These are phyloP conservation scores for Drosophila quadrilineata DNA, from an alignment of 1,140 invertebrate species.

Conservation along the genomic window DNA sequence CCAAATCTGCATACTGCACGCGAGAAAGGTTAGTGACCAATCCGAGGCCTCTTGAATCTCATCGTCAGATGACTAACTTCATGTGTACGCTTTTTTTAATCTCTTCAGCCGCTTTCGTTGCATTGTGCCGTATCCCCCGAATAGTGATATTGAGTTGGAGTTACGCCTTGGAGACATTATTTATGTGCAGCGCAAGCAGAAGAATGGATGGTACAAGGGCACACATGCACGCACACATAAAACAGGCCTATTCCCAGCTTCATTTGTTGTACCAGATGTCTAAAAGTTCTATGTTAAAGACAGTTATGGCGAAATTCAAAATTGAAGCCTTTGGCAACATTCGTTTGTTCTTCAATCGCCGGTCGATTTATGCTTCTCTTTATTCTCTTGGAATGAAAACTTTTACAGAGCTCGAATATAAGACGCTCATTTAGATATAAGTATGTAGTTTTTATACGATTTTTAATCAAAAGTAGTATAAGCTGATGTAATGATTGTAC, in stretches of 20 bases:
- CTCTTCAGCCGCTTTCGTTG: conserved; percentile 88
- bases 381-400: conserved; percentile 51
- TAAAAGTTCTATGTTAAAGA: conserved; percentile 31
- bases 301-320: conserved; percentile 38
- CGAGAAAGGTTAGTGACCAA: conserved; percentile 56
- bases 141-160: conserved; percentile 95
- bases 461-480: conserved; percentile 56
- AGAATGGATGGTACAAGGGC: conserved; percentile 98
- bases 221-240: conserved; percentile 93
- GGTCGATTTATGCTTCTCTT: conserved; percentile 58
- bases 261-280: conserved; percentile 90
- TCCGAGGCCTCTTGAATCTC: too few species aligned
- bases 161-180: conserved; percentile 95
- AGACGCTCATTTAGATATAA: conserved; percentile 17
- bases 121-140: conserved; percentile 96
- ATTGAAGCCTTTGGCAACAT: conserved; percentile 37
- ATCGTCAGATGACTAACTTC: too few species aligned
- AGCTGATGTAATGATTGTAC: conserved; percentile 28
- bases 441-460: conserved; percentile 55
- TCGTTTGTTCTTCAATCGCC: conserved; percentile 39
- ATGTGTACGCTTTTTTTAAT: conserved; percentile 5
- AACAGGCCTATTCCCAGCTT: conserved; percentile 95
- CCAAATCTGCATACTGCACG: conserved; percentile 64
- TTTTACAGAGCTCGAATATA: conserved; percentile 37
- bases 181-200: conserved; percentile 94